phyloP scores from a whole-genome alignment of 2,113 vertebrate genomes.

The Copsychus sechellarum region DNA sequence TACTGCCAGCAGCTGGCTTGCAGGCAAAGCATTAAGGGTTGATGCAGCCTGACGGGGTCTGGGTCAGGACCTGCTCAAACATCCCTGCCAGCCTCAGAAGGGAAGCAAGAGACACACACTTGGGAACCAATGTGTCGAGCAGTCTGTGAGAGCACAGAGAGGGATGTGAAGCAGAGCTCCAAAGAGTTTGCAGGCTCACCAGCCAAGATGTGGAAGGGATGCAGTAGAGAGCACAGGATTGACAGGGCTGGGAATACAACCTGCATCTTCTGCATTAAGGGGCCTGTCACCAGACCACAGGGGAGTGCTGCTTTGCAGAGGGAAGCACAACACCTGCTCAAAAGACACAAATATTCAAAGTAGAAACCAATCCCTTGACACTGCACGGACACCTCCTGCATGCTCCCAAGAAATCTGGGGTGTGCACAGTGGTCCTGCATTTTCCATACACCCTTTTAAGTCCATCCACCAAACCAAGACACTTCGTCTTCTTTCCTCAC shows the following conservation, averaged over 20 bases:
- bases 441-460: not conserved
- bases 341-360: conserved; percentile 19
- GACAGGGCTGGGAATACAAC: conserved; percentile 47
- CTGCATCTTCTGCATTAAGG: not conserved
- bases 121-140: not conserved
- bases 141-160: not conserved
- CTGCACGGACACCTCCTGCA: not conserved
- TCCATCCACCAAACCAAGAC: not conserved
- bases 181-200: not conserved
- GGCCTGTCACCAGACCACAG: not conserved
- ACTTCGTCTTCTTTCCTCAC: not conserved
- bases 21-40: not conserved
- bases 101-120: not conserved
- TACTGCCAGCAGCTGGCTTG: not conserved
- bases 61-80: not conserved
- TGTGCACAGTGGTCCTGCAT: not conserved
- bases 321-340: conserved; percentile 35
- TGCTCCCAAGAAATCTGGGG: not conserved
- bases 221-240: not conserved
- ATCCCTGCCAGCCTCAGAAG: not conserved
- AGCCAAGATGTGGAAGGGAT: not conserved
- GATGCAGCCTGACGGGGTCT: not conserved
- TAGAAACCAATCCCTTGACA: not conserved
- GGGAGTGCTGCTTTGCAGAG: not conserved
- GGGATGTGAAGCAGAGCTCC: not conserved